Conservation (phyloP, 1,140 invertebrate genomes). For the Nasonia giraulti region DNA sequence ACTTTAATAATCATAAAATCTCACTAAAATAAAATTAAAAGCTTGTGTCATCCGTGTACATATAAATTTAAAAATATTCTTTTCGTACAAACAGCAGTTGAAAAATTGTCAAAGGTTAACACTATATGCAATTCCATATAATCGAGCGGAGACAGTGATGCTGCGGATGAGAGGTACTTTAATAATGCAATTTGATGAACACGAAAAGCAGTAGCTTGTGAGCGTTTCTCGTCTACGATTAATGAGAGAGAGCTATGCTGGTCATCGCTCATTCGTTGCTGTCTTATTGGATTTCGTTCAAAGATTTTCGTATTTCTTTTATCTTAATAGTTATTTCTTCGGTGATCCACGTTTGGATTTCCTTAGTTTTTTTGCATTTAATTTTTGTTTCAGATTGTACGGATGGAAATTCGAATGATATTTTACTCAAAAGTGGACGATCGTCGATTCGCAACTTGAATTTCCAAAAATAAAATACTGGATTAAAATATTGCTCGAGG, state of each 20-base stretch:
- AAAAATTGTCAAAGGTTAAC: not conserved
- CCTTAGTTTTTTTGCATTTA: not conserved
- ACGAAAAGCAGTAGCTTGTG: conserved; percentile 54
- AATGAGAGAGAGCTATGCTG: conserved; percentile 10
- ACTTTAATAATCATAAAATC: not conserved
- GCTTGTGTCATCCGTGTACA: not conserved
- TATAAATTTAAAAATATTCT: not conserved
- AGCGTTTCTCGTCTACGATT: not conserved
- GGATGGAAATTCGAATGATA: not conserved
- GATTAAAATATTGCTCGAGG: not conserved
- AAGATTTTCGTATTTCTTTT: not conserved
- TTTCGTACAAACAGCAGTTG: conserved; percentile 37
- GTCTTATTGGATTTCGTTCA: conserved; percentile 22
- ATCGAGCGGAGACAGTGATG: conserved; percentile 26
- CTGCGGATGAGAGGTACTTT: conserved; percentile 32
- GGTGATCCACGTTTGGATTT: not conserved
- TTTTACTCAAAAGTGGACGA: not conserved
- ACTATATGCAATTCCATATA: conserved; percentile 3
- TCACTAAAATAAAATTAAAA: not conserved
- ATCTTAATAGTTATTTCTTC: not conserved
- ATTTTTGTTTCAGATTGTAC: conserved; percentile 10
- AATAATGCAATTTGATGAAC: conserved; percentile 47
- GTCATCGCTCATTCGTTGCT: conserved; percentile 36
- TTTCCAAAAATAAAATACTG: not conserved
- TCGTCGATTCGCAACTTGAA: not conserved